Evolutionary conservation across 2,888 invertebrate genomes (phyloP), one percentile per base, ranked within the genome.

Genomic region (Apodemia zela): DNA sequence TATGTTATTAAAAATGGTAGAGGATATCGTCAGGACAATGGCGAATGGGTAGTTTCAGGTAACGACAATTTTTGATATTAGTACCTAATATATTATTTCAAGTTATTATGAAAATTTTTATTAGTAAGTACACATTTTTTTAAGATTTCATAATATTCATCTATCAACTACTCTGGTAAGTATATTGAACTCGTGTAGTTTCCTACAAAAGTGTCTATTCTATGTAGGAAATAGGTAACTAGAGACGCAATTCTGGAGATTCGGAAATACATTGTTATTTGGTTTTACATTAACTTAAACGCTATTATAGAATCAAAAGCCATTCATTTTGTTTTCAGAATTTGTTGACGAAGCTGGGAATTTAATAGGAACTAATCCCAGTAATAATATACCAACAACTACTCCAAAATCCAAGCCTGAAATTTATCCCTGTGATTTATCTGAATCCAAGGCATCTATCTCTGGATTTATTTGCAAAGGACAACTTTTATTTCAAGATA

Each of bases 1-100:
- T 95, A 94, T 73, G 94, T 95, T 0, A 91, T 95, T 60, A 94
- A 94, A 73, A 85, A 94, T 69, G 94, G 95, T 0, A 77, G 95
- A 29, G 96, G 96, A 0, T 95, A 95, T 75, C 88, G 94, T n/a
- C 93, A 94, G 71, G 93, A 95, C 66, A 93, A 94, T 75, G 93
- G 94, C 45, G 84, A 87, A 63, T 93, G 93, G 85, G 87, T 78
- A 3, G 93, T 94, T 0, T 84, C 83, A 67, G 92, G 94, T 94
- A 72, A 60, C 33, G 33, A 49, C 10, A 2, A 15, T 42, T 42
- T 25, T n/a, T n/a, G n/a, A n/a, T n/a, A n/a, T n/a, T n/a, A n/a
- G n/a, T n/a, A n/a, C n/a, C n/a, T n/a, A n/a, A n/a, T n/a, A n/a
- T n/a, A n/a, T n/a, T n/a, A n/a, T n/a, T 25, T 25, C 25, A 25